Base-by-base conservation (phyloP, 2,888 invertebrate genomes). In the Drosophila meridionalis region DNA sequence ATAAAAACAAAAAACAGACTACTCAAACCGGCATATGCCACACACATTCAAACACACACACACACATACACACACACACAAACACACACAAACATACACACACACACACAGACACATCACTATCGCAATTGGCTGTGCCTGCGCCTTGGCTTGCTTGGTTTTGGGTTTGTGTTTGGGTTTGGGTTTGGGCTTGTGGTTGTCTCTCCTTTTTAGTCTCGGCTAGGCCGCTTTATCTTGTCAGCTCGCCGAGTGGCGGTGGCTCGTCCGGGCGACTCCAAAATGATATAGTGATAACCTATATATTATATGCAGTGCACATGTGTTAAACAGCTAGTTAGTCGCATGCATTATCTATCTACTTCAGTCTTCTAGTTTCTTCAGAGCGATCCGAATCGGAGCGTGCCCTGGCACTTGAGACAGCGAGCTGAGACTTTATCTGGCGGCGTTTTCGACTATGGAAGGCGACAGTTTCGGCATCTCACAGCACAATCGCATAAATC, bases 251-350 rank as follows among this genome's bases (percentile, higher is more conserved):
- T 69, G 63, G 50, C 50, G 50, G 11, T 50, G 50, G 67, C 47
- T 60, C 45, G 56, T 57, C 55, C 60, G 64, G 57, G 67, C 57
- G 55, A 66, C 62, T 77, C 42, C 50, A 56, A 71, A 82, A 77
- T 77, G 88, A 85, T 89, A 87, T 85, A 73, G 75, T 83, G 85
- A 90, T 85, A 85, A 90, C 85, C 85, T 85, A 85, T 76, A 52
- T 52, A 83, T 90, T 69, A 69, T 69, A 67, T 70, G 48, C 7
- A 36, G 20, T 28, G 40, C 45, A 20, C 40, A 60, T 64, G 45
- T 64, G 52, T 50, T 45, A 52, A 45, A 73, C 50, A 38, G 60
- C 61, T 82, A 84, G 82, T 78, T 83, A 86, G 90, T 77, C 62
- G 62, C 73, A 43, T 58, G 69, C 69, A 76, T 72, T 83, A 84